These are phyloP conservation scores for Calephelis nemesis DNA, from an alignment of 1,140 invertebrate genomes.

Conservation along the genomic window DNA sequence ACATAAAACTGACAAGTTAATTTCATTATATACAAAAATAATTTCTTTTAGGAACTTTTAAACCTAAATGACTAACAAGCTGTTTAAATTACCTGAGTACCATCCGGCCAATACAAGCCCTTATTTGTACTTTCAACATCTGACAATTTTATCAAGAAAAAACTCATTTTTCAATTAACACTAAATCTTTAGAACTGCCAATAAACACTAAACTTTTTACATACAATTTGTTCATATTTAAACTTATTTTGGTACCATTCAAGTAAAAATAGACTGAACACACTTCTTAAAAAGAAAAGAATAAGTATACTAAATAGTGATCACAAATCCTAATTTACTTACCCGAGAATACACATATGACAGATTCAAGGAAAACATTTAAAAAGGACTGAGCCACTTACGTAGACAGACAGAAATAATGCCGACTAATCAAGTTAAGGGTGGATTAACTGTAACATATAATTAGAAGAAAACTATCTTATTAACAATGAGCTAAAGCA, in stretches of 20 bases:
- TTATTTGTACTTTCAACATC: neutral
- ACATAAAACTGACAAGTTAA: too few relatives aligned
- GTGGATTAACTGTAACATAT: slow-evolving; percentile 6
- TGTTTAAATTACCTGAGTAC: neutral
- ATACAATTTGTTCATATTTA: too few relatives aligned
- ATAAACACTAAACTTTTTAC: too few relatives aligned
- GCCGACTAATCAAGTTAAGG: slow-evolving; percentile 14
- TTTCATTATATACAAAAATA: too few relatives aligned
- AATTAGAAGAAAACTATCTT: slow-evolving; percentile 15
- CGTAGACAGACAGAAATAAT: slow-evolving; percentile 3
- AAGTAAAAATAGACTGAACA: too few relatives aligned
- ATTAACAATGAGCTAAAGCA: slow-evolving; percentile 3
- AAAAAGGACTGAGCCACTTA: slow-evolving; percentile 13
- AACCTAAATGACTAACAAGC: too few relatives aligned
- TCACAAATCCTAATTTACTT: slow-evolving; percentile 1
- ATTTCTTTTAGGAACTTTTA: too few relatives aligned
- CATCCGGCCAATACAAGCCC: slow-evolving; percentile 3
- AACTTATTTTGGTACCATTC: too few relatives aligned
- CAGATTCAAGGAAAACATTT: slow-evolving; percentile 11
- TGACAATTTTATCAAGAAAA: too few relatives aligned
- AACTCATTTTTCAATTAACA: too few relatives aligned
- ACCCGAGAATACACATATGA: slow-evolving; percentile 10
- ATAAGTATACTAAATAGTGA: neutral
- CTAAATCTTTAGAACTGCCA: too few relatives aligned
- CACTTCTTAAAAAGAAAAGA: too few relatives aligned